Base-by-base conservation (phyloP, 2,113 vertebrate genomes). In the Antechinus flavipes region DNA sequence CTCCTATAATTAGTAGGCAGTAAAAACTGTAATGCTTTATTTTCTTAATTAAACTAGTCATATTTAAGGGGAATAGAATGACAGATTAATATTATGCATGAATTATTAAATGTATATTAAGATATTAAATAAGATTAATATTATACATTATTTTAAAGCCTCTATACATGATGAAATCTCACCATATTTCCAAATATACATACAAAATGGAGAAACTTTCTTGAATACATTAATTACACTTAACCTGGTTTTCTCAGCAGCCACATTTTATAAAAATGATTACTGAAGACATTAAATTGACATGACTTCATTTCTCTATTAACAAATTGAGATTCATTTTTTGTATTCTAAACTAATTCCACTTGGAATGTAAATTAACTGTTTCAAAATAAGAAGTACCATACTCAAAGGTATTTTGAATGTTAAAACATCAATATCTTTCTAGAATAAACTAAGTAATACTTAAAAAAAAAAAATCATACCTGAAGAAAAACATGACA, bases 401-500 rank as follows among this genome's bases (percentile, higher is more conserved):
- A 76, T 23, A 47, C 46, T 89, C 58, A 27, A 94, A 95, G 52
- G 14, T 30, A 19, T 14, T 26, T 8, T 16, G 53, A 52, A 42
- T 47, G 10, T 26, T 46, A 42, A 42, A 54, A 52, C 24, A 42
- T 42, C 35, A 84, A n/a, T 42, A 42, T 19, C 19, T 84, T 30
- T 49, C 54, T 23, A 91, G 3, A 52, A 24, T 0, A 76, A 91
- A 47, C 22, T 89, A 42, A 91, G 0, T 52, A 96, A 89, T 7
- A 56, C 54, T 96, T 49, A 49, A 49, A 49, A 55, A 49, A 95
- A 58, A 52, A 89, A 46, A 52, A 23, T 68, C 91, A 84, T 96
- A 99, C 99, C 99, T 99, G 98, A 99, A 99, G 96, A 99, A 99
- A 98, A 99, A 99, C 99, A 99, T 99, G 96, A 99, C 99, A 0